Evolutionary conservation across 2,888 invertebrate genomes (phyloP).

Genomic region (Dasysyrphus tricinctus): DNA sequence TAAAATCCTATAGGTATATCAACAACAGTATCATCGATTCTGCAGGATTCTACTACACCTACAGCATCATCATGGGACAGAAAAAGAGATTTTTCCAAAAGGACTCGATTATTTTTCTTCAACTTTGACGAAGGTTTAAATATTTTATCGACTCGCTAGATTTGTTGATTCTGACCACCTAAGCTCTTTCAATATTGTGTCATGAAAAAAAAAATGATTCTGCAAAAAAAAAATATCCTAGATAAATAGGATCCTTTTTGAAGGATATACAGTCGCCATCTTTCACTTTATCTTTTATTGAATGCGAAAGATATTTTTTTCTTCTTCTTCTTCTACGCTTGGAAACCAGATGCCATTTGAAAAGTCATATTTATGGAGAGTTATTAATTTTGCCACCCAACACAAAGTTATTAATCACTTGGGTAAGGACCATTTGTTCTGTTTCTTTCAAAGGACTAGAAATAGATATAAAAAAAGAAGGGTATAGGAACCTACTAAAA

Average conservation of each 20-base stretch:
- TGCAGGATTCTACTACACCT: not conserved
- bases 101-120: conserved; percentile 29
- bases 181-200: conserved; percentile 25
- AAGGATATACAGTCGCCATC: conserved; percentile 55
- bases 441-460: conserved; percentile 2
- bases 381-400: conserved; percentile 60
- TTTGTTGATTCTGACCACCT: conserved; percentile 44
- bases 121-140: conserved; percentile 70
- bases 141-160: conserved; percentile 65
- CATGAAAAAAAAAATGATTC: not conserved
- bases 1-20: not conserved
- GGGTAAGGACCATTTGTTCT: conserved; percentile 40
- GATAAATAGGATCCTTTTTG: conserved; percentile 39
- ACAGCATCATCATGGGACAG: not conserved
- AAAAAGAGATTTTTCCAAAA: not conserved
- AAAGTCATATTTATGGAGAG: conserved; percentile 57
- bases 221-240: not conserved
- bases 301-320: conserved; percentile 23
- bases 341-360: conserved; percentile 65
- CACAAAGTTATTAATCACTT: conserved; percentile 40
- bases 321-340: not conserved
- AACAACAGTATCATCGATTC: not conserved
- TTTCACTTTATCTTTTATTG: conserved; percentile 51
- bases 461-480: not conserved
- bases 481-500: too few relatives aligned